Evolutionary conservation across 2,113 vertebrate genomes (phyloP), one percentile per base, ranked within the genome.

Genomic region (Protobothrops mucrosquamatus): DNA sequence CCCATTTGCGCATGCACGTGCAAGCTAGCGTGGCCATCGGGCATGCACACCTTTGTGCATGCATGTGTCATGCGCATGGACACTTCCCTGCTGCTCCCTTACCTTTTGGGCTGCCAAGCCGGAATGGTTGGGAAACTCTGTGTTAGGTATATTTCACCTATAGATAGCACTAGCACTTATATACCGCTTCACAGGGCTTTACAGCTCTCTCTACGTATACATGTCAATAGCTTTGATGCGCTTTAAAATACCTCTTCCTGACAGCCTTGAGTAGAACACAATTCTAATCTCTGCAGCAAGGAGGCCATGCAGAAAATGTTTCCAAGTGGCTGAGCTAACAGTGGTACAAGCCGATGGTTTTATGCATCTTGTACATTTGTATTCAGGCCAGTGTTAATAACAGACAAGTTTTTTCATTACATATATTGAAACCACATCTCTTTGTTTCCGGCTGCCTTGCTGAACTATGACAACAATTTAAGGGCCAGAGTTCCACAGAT

Each of bases 361-460:
- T 85, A 61, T 51, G 55, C n/a, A 48, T n/a, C 55, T 85, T 90
- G n/a, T 90, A 87, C 3, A 69, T 93, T 93, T 64, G 34, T 86
- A 93, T 93, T 93, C 88, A 5, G 12, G 24, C 48, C 7, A 52
- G 81, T 86, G 56, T 64, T 55, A 91, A 87, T 39, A 87, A 57
- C 12, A 52, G 81, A 9, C 59, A 46, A 39, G 51, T 22, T 52
- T 54, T 59, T 46, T 43, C 81, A 61, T 87, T 93, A 54, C 48
- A 39, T 34, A 29, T 54, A 10, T 55, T 7, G 18, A 87, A 22
- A 6, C 14, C 46, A 64, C 26, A 88, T 92, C 48, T 86, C 43
- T 91, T 87, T 87, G 39, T 48, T 87, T 52, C 51, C 55, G 48
- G 81, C 4, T 12, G 12, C 48, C 22, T 64, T 64, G 89, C 55